These are phyloP conservation scores for Edolisoma coerulescens DNA, from an alignment of 2,113 vertebrate species.

Conservation along the genomic window DNA sequence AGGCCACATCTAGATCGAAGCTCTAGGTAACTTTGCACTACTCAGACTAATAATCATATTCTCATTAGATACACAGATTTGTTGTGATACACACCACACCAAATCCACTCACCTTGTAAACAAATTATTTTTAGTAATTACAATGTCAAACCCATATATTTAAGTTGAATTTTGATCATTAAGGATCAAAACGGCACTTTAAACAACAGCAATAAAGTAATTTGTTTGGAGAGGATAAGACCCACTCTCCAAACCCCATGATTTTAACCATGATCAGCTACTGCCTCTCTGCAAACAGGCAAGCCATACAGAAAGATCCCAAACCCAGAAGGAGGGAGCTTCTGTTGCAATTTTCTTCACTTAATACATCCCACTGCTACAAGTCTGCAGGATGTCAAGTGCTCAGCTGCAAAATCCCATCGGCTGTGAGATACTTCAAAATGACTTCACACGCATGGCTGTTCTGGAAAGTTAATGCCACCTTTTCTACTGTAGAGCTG, in stretches of 20 bases:
- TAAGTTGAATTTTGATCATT: not conserved
- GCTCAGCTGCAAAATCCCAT: not conserved
- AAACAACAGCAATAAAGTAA: not conserved
- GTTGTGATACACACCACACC: not conserved
- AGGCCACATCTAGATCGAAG: not conserved
- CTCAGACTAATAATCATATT: not conserved
- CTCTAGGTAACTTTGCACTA: not conserved
- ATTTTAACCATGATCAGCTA: not conserved
- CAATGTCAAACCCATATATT: not conserved
- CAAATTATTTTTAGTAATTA: not conserved
- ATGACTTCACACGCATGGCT: fast-evolving
- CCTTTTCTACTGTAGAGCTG: not conserved
- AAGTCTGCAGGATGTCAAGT: not conserved
- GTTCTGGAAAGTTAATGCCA: not conserved
- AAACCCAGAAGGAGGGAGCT: not conserved
- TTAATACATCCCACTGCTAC: not conserved
- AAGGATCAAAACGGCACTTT: not conserved
- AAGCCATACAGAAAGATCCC: not conserved
- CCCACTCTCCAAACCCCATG: not conserved
- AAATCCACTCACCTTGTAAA: not conserved
- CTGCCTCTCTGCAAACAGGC: not conserved
- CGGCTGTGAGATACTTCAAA: not conserved
- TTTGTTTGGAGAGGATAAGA: not conserved
- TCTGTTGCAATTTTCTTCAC: not conserved
- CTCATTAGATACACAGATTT: not conserved